A percentile compares a stretch with the other conserved stretches of the same genome.
Evolutionary conservation across 2,888 invertebrate genomes (phyloP).

Genomic region (Rapana venosa): DNA sequence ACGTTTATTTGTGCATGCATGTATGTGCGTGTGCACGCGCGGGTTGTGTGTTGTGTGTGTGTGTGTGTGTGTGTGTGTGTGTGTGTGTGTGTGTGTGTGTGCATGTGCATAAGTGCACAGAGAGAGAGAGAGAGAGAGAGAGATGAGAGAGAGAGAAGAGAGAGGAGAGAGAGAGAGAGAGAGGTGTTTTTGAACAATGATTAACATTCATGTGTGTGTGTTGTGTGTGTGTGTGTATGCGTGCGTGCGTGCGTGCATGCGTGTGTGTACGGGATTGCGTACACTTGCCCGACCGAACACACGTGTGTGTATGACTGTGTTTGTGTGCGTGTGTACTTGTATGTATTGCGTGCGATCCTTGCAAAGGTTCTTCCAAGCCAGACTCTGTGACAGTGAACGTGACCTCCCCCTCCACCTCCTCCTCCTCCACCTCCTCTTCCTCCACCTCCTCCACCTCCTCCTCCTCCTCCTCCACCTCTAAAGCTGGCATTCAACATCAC

Average conservation of each 20-base stretch:
- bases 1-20: too few species aligned
- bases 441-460: not conserved
- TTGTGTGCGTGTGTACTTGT: not conserved
- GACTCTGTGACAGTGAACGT: not conserved
- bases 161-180: too few species aligned
- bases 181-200: too few species aligned
- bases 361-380: not conserved
- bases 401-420: not conserved
- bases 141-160: too few species aligned
- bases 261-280: not conserved
- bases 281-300: too few species aligned
- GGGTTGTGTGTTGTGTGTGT: not conserved
- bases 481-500: not conserved
- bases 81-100: constrained; percentile 32
- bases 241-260: constrained; percentile 27
- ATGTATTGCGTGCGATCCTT: not conserved
- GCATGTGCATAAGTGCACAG: not conserved
- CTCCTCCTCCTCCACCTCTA: not conserved
- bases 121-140: too few species aligned
- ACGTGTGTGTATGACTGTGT: too few species aligned
- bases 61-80: constrained; percentile 16
- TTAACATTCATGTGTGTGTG: too few species aligned
- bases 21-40: not conserved
- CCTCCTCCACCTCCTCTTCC: not conserved
- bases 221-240: constrained; percentile 16